Percentiles rank a stretch among this genome's conserved stretches.
These are phyloP conservation scores for Strix aluco DNA, from an alignment of 2,113 vertebrate species.

Conservation along the genomic window DNA sequence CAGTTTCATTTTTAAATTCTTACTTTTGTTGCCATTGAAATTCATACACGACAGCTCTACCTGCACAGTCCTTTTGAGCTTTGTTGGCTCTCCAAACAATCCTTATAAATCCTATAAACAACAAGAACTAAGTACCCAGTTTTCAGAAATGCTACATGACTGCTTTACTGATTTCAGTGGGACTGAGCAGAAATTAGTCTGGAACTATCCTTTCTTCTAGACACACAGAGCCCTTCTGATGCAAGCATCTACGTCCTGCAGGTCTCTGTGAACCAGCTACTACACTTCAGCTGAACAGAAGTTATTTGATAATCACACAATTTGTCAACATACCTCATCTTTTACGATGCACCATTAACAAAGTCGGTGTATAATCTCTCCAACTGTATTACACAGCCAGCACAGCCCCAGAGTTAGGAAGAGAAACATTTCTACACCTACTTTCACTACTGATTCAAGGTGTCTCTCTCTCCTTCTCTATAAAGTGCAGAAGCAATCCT, in stretches of 20 bases:
- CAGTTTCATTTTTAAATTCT: neutral
- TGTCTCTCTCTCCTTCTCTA: neutral
- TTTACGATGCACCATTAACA: neutral
- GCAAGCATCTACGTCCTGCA: neutral
- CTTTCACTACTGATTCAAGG: neutral
- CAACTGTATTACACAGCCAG: too few species aligned
- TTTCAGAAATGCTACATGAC: neutral
- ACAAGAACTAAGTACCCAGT: neutral
- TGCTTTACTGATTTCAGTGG: neutral
- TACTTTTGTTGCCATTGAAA: neutral
- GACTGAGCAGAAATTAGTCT: neutral
- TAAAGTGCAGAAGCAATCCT: neutral
- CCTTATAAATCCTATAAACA: neutral
- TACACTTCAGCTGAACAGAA: neutral
- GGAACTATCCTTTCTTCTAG: neutral
- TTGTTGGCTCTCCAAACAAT: neutral
- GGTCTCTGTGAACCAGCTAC: neutral
- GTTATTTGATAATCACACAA: too few species aligned
- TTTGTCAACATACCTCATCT: neutral
- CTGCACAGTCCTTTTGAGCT: neutral
- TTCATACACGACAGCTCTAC: neutral
- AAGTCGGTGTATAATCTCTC: accelerated
- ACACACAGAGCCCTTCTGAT: neutral
- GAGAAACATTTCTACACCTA: neutral
- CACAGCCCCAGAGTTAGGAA: neutral